Percentiles rank a stretch among this genome's conserved stretches.
phyloP scores from a whole-genome alignment of 2,113 vertebrate species.

The Esox niger region DNA sequence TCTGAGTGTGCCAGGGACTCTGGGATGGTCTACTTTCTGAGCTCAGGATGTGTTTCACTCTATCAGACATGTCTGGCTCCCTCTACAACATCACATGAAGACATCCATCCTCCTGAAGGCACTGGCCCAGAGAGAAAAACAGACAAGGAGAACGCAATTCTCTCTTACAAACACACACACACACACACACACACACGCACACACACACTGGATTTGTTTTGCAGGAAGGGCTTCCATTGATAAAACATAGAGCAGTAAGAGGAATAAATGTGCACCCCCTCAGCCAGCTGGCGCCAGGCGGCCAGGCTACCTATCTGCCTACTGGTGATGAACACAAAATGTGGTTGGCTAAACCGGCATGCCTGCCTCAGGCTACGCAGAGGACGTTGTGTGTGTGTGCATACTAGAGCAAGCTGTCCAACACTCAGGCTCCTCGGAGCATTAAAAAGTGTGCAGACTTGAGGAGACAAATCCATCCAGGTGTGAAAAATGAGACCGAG shows the following conservation, averaged over 20 bases:
- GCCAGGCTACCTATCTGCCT: too few species aligned
- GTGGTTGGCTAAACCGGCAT: too few species aligned
- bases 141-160: conserved; percentile 1
- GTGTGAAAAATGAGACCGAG: conserved; percentile 20
- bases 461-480: conserved; percentile 26
- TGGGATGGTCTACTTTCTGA: background rate
- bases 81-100: conserved; percentile 27
- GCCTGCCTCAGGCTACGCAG: background rate
- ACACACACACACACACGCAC: background rate
- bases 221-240: conserved; percentile 9
- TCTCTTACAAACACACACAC: conserved; percentile 2
- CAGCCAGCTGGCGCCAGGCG: conserved; percentile 2
- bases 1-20: conserved; percentile 10
- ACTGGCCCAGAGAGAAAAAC: conserved; percentile 21
- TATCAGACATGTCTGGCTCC: conserved; percentile 3
- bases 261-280: conserved; percentile 7
- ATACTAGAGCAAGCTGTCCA: conserved; percentile 22
- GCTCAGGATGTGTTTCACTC: background rate
- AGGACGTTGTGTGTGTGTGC: background rate
- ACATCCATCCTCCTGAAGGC: conserved; percentile 32
- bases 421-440: conserved; percentile 11
- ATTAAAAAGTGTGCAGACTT: conserved; percentile 24
- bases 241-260: conserved; percentile 12
- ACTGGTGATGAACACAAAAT: too few species aligned
- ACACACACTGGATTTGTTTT: too few species aligned